These are phyloP conservation scores for Prunella strophiata DNA, from an alignment of 2,797 vertebrate species.

Conservation along the genomic window DNA sequence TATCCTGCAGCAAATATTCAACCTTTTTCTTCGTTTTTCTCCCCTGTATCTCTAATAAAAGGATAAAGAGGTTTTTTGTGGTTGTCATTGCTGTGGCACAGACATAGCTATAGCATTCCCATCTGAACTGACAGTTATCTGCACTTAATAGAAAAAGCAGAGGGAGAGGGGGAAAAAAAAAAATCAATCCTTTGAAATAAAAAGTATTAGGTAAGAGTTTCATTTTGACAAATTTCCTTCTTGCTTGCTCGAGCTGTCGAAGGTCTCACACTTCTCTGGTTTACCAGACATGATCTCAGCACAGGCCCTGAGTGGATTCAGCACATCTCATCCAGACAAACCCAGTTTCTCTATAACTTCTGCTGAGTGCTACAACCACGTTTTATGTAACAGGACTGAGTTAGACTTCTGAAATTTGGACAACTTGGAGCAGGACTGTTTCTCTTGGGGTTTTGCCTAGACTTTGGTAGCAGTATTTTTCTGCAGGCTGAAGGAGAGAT, in stretches of 20 bases:
- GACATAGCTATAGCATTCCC: background rate
- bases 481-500: background rate
- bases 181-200: conserved; percentile 24
- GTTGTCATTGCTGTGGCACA: background rate
- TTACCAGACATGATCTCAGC: conserved; percentile 66
- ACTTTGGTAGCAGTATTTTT: background rate
- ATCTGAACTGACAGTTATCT: conserved; percentile 18
- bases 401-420: background rate
- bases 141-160: conserved; percentile 37
- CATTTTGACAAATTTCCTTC: conserved; percentile 25
- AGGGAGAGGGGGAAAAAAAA: background rate
- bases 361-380: background rate
- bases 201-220: conserved; percentile 39
- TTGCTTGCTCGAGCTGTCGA: background rate
- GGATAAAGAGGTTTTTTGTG: background rate
- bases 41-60: background rate
- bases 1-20: background rate
- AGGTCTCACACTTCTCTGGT: conserved; percentile 40
- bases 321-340: background rate
- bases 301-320: conserved; percentile 7
- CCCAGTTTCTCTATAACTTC: background rate
- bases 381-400: background rate
- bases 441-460: background rate
- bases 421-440: background rate
- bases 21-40: background rate